phyloP scores from a whole-genome alignment of 2,888 invertebrate genomes.

The Dasysyrphus tricinctus region DNA sequence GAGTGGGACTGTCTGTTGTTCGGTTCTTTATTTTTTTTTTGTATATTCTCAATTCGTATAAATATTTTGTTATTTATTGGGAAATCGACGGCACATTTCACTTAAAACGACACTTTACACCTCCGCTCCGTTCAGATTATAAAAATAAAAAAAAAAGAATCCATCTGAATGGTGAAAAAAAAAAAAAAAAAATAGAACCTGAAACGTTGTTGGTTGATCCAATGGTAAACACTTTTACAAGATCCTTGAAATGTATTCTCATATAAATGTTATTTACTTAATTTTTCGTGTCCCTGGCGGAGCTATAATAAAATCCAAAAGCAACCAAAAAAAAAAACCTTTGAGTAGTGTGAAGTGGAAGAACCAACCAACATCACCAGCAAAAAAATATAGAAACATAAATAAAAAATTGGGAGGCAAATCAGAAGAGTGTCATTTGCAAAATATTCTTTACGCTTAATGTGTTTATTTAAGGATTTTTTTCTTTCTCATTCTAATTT shows the following conservation, averaged over 20 bases:
- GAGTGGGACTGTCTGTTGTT: constrained; percentile 41
- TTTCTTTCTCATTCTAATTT: constrained; percentile 27
- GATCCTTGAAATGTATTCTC: constrained; percentile 70
- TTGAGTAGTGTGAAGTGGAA: constrained; percentile 35
- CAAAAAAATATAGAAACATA: not conserved
- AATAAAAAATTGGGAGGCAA: constrained; percentile 45
- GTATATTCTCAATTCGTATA: constrained; percentile 32
- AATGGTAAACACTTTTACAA: constrained; percentile 66
- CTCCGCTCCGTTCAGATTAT: constrained; percentile 33
- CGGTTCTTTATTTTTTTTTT: constrained; percentile 43
- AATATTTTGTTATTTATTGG: constrained; percentile 69
- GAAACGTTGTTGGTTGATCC: too few species aligned
- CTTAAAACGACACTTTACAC: constrained; percentile 59
- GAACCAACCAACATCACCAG: constrained; percentile 3
- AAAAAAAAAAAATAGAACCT: not conserved
- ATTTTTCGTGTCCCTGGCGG: constrained; percentile 54
- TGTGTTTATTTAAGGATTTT: constrained; percentile 67
- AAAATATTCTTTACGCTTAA: constrained; percentile 72
- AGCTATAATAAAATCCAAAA: constrained; percentile 38
- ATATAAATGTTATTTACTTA: constrained; percentile 75
- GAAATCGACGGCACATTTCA: constrained; percentile 63
- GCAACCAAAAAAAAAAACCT: constrained; percentile 3
- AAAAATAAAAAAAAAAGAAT: not conserved
- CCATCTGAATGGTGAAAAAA: not conserved
- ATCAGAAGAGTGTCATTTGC: constrained; percentile 70